Evolutionary conservation across 2,113 vertebrate genomes (phyloP), one percentile per base, ranked within the genome.

Genomic region (Grus americana): DNA sequence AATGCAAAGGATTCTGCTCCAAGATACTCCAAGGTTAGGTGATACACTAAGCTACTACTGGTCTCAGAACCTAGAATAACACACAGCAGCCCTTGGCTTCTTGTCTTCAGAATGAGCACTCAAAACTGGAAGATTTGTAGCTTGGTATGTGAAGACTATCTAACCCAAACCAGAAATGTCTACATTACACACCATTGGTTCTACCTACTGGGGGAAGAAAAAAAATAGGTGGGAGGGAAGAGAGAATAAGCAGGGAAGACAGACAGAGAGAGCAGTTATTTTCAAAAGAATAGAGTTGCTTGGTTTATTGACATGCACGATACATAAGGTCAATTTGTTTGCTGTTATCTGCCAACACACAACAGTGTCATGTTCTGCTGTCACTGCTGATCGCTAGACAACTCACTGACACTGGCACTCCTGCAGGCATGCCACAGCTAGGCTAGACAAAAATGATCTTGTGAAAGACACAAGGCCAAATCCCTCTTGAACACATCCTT

Each of bases 341-440:
- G 86, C 80, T 89, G 38, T 90, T 47, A 58, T 63, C 79, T 86
- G 72, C 75, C 68, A 75, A 12, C 1, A 3, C 78, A 55, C 84
- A 66, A 24, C 3, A 34, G 52, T 22, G 61, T 42, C 95, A 13
- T 78, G 88, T 73, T 84, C 80, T 82, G 86, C 88, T 94, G 65
- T n/a, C 55, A 6, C 87, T 38, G 79, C 2, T 13, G 22, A 58
- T 62, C 10, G 2, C 84, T 16, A 34, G 49, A 30, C 84, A 68
- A 26, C 36, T 58, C 62, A 26, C 67, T 29, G 79, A 49, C 66
- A 7, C 29, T 30, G 71, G 1, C 63, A 11, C 47, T n/a, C 5
- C 40, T 10, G 62, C 74, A 38, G 66, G 54, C 17, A 8, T 27
- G 54, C 61, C 76, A 15, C n/a, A 36, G 68, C 50, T 22, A 42